Evolutionary conservation across 2,888 invertebrate species (phyloP), one percentile per base, ranked within the genome.

Genomic region (Carterocephalus palaemon): DNA sequence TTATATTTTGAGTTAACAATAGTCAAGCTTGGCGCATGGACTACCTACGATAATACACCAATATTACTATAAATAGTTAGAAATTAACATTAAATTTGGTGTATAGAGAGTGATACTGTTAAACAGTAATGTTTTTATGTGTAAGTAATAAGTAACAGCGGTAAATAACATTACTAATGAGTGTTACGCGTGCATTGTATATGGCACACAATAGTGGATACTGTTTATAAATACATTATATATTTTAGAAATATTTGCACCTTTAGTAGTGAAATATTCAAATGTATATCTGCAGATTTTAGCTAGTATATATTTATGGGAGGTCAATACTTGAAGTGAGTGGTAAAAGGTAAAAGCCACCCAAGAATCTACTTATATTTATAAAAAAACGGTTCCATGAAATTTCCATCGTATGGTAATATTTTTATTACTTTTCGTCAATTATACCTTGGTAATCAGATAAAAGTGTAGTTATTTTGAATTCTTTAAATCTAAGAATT

Each of bases 201-300:
- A 80, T 73, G 72, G 81, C 84, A 84, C 85, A 78, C 64, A 66
- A 76, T 83, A 81, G 76, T 48, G 33, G 74, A 70, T 75, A 78
- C 67, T 61, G 71, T 81, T 81, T 76, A 81, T 80, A 80, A 81
- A 75, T 77, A 81, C 69, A 64, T 69, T 64, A 63, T 70, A 78
- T 86, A 85, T 86, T 86, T 86, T 84, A 85, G 85, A 82, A 73
- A 78, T 86, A 86, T 86, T 85, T 86, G 85, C 85, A 86, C 85
- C 81, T 74, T 79, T 76, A 73, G 85, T 84, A 85, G 84, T 78
- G 76, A 66, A 78, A 75, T 81, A 78, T 75, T 74, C 70, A 69
- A 74, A 73, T 76, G 77, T 84, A 77, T 82, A 81, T 77, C 77
- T 74, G 85, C 85, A 82, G 82, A 75, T 69, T 69, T 75, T 81